phyloP scores from a whole-genome alignment of 2,797 vertebrate species.

The Manis crassicaudata region DNA sequence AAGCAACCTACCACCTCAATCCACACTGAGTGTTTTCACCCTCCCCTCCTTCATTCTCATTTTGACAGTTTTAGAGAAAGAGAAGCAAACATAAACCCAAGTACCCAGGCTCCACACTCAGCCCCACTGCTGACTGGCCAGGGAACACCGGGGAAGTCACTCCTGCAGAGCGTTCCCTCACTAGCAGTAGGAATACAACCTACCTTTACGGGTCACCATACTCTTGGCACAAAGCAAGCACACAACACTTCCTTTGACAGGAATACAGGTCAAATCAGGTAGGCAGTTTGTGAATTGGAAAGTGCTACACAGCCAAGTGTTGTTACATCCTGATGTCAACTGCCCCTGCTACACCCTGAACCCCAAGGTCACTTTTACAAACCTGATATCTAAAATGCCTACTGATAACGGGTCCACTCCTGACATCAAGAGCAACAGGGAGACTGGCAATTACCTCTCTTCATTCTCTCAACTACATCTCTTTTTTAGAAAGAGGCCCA shows the following conservation, averaged over 20 bases:
- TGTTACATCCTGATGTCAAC: not conserved
- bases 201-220: not conserved
- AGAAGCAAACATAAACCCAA: not conserved
- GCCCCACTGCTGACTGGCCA: not conserved
- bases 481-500: not conserved
- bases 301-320: not conserved
- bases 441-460: not conserved
- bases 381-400: not conserved
- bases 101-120: rapidly evolving
- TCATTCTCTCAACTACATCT: not conserved
- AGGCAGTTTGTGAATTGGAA: not conserved
- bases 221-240: not conserved
- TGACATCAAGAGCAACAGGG: not conserved
- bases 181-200: not conserved
- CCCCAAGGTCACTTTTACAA: not conserved
- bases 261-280: not conserved
- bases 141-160: rapidly evolving
- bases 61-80: not conserved
- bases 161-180: not conserved
- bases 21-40: not conserved
- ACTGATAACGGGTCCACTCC: not conserved
- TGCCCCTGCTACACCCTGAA: not conserved
- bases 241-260: not conserved
- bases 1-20: not conserved
- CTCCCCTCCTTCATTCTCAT: not conserved